These are phyloP conservation scores for Eulemur macaco DNA, from an alignment of 2,113 vertebrate genomes.

Conservation along the genomic window DNA sequence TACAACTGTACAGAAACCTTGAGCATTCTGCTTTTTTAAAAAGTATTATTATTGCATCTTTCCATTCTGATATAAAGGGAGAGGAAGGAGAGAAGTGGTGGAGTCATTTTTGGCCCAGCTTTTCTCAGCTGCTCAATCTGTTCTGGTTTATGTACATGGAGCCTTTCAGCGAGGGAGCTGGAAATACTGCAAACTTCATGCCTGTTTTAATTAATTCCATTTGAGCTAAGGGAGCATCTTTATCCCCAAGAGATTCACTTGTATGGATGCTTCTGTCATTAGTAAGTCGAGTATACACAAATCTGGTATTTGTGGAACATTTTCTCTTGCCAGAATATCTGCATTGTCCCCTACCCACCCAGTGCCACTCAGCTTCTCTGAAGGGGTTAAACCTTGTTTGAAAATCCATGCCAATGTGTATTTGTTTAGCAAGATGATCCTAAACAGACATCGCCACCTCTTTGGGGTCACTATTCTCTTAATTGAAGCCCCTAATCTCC, in stretches of 20 bases:
- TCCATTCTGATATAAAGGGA: background rate
- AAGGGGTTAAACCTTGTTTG: conserved; percentile 69
- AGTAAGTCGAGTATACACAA: conserved; percentile 62
- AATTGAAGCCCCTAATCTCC: conserved; percentile 55
- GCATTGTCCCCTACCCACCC: conserved; percentile 22
- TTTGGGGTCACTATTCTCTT: conserved; percentile 41
- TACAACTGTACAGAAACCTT: background rate
- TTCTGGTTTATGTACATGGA: conserved; percentile 76
- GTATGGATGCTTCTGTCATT: conserved; percentile 68
- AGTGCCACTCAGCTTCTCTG: background rate
- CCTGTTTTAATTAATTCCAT: conserved; percentile 83
- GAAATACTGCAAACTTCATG: conserved; percentile 72
- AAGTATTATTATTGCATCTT: conserved; percentile 43
- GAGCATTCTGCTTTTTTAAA: background rate
- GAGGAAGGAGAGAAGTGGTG: conserved; percentile 64
- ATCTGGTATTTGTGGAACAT: conserved; percentile 75
- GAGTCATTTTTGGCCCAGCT: conserved; percentile 70
- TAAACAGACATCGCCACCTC: conserved; percentile 53
- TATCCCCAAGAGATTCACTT: conserved; percentile 70
- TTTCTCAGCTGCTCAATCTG: conserved; percentile 71
- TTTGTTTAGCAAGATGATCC: conserved; percentile 25
- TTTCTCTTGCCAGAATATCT: conserved; percentile 59
- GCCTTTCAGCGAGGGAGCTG: conserved; percentile 78
- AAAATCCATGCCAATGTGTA: conserved; percentile 65
- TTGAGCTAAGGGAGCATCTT: conserved; percentile 75